A percentile compares a stretch with the other conserved stretches of the same genome.
phyloP scores from a whole-genome alignment of 1,140 invertebrate genomes.

The Drosophila trapezifrons region DNA sequence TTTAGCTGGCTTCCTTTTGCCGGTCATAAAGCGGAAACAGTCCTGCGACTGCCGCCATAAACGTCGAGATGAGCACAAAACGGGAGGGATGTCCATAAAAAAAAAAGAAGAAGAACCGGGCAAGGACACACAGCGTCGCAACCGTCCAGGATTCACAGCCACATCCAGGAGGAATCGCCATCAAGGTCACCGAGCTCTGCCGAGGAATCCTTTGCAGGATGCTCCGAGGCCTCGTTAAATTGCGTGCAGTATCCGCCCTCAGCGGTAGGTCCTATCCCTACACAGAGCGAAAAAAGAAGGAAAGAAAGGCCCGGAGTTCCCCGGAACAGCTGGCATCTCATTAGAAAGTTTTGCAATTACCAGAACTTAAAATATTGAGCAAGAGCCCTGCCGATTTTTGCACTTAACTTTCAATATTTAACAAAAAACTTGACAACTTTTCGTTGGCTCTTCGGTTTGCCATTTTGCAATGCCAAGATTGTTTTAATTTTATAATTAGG shows the following conservation, averaged over 20 bases:
- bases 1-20: constrained; percentile 3
- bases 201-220: constrained; percentile 38
- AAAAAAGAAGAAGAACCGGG: background rate
- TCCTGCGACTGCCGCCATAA: constrained; percentile 11
- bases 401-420: background rate
- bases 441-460: too few relatives aligned
- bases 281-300: constrained; percentile 12
- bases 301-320: too few relatives aligned
- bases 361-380: constrained; percentile 3
- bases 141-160: background rate
- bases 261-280: background rate
- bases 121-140: constrained; percentile 6
- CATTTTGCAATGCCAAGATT: background rate
- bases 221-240: constrained; percentile 68
- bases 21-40: constrained; percentile 34
- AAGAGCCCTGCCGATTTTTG: background rate
- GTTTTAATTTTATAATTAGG: background rate
- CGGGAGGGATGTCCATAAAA: constrained; percentile 25
- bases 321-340: background rate
- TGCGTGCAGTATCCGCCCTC: constrained; percentile 43
- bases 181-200: constrained; percentile 7
- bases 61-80: constrained; percentile 26
- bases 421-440: background rate
- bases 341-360: constrained; percentile 8
- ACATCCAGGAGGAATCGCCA: constrained; percentile 10